A percentile compares a stretch with the other conserved stretches of the same genome.
Evolutionary conservation across 1,140 invertebrate genomes (phyloP).

Genomic region (Zophobas morio): DNA sequence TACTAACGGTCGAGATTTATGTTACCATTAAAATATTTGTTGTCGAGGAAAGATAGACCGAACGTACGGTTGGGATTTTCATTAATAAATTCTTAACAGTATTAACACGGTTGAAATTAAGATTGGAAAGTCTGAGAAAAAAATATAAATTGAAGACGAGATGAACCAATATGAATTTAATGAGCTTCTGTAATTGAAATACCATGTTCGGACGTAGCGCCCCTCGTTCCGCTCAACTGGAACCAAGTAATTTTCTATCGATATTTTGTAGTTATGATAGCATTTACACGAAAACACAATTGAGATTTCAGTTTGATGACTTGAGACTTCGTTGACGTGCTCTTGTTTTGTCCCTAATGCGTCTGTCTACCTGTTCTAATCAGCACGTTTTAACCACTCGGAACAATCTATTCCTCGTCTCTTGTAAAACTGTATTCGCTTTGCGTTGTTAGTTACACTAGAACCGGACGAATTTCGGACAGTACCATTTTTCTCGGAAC

Average conservation of each 20-base stretch:
- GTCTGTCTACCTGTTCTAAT: conserved; percentile 6
- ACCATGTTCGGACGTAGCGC: conserved; percentile 44
- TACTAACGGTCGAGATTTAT: conserved; percentile 11
- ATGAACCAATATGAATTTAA: conserved; percentile 53
- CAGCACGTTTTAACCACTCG: background rate
- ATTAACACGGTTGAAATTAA: conserved; percentile 46
- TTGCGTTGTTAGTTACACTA: background rate
- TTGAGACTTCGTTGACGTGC: conserved; percentile 44
- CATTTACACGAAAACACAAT: conserved; percentile 53
- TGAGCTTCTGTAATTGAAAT: conserved; percentile 53
- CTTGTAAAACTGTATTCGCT: background rate
- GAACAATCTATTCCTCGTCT: conserved; percentile 2
- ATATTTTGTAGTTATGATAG: conserved; percentile 51
- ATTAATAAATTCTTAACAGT: conserved; percentile 47
- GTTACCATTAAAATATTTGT: conserved; percentile 16
- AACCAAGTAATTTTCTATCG: conserved; percentile 47
- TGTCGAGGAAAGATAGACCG: background rate
- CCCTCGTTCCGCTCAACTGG: conserved; percentile 47
- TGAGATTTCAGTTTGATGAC: conserved; percentile 49
- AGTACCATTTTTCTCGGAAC: conserved; percentile 1
- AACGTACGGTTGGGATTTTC: conserved; percentile 24
- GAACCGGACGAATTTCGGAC: background rate
- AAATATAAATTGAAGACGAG: conserved; percentile 49
- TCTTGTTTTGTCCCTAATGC: conserved; percentile 39
- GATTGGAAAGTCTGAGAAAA: conserved; percentile 46